Evolutionary conservation across 2,797 vertebrate species (phyloP).

Genomic region (Zenarchopterus dispar): DNA sequence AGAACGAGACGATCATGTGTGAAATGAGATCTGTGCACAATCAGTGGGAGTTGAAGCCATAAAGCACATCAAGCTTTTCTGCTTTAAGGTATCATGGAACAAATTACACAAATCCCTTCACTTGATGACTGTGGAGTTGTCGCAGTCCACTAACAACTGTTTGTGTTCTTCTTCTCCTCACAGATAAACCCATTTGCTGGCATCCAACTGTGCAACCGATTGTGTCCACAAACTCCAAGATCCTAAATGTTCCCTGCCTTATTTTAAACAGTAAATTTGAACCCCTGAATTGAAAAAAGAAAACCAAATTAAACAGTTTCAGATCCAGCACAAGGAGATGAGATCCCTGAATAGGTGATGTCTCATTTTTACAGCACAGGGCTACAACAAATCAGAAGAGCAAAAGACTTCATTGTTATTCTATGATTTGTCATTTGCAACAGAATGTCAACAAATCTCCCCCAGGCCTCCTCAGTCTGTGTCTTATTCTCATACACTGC

Average conservation of each 20-base stretch:
- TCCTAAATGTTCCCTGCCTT: background rate
- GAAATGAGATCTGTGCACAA: constrained; percentile 79
- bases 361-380: constrained; percentile 21
- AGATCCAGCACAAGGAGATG: constrained; percentile 6
- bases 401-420: constrained; percentile 19
- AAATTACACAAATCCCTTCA: constrained; percentile 58
- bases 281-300: background rate
- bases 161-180: constrained; percentile 35
- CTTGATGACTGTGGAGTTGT: constrained; percentile 49
- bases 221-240: background rate
- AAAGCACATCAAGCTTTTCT: constrained; percentile 64
- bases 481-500: constrained; percentile 48
- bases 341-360: background rate
- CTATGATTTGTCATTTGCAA: constrained; percentile 46
- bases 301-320: constrained; percentile 1
- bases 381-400: constrained; percentile 7
- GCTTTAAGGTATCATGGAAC: constrained; percentile 71
- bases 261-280: constrained; percentile 1
- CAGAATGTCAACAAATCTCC: constrained; percentile 50
- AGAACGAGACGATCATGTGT: constrained; percentile 78
- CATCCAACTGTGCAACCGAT: constrained; percentile 10
- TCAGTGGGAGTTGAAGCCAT: constrained; percentile 76
- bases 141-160: constrained; percentile 37
- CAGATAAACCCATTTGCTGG: constrained; percentile 46
- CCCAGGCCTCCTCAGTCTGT: constrained; percentile 25